These are phyloP conservation scores for Maniola hyperantus DNA, from an alignment of 2,888 invertebrate species.

Conservation along the genomic window DNA sequence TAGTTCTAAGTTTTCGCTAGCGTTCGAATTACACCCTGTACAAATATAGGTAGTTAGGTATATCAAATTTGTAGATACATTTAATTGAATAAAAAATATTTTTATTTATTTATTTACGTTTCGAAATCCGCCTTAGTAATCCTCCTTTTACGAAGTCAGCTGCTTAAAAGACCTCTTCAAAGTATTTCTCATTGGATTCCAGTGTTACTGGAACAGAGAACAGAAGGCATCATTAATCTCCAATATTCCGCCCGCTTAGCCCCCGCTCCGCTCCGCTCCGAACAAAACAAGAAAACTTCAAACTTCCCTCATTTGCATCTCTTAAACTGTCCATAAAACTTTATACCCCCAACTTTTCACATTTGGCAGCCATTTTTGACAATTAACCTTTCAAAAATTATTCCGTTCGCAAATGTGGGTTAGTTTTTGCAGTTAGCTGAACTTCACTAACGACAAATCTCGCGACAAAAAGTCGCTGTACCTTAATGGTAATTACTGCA, in stretches of 20 bases:
- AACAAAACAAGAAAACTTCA: constrained; percentile 29
- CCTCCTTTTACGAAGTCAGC: not conserved
- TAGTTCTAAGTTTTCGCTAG: too few relatives aligned
- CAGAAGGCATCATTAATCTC: constrained; percentile 30
- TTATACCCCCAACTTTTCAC: constrained; percentile 52
- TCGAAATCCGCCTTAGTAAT: too few relatives aligned
- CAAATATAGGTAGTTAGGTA: too few relatives aligned
- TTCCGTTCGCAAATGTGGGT: constrained; percentile 41
- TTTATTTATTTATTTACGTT: too few relatives aligned
- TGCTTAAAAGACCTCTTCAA: not conserved
- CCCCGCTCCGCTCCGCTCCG: not conserved
- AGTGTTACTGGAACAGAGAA: not conserved
- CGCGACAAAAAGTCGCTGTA: not conserved
- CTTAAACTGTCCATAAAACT: constrained; percentile 47
- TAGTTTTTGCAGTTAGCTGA: constrained; percentile 18
- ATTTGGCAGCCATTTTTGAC: constrained; percentile 58
- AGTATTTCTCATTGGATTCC: not conserved
- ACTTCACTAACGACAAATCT: not conserved
- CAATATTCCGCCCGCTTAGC: constrained; percentile 31
- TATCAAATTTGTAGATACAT: too few relatives aligned
- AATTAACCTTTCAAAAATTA: constrained; percentile 57
- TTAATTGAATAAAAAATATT: too few relatives aligned
- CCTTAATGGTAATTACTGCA: too few relatives aligned
- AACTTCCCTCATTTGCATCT: constrained; percentile 44
- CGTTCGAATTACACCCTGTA: too few relatives aligned